These are phyloP conservation scores for Calliscelio sp. DNA, from an alignment of 2,888 invertebrate genomes.

Conservation along the genomic window DNA sequence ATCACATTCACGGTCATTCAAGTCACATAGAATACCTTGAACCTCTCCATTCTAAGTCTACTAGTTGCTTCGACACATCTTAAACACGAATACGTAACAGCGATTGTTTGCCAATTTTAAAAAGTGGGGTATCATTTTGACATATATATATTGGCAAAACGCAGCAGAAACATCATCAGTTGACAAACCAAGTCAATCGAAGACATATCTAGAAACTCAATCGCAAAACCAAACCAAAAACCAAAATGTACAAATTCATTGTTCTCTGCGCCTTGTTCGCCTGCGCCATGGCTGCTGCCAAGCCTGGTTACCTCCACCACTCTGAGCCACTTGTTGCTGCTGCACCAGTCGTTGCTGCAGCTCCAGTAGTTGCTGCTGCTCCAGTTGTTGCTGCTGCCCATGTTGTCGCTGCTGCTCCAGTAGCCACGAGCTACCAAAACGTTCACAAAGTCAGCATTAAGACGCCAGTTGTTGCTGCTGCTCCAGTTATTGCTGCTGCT, in stretches of 20 bases:
- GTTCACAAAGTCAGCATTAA: too few relatives aligned
- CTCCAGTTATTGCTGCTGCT: too few relatives aligned
- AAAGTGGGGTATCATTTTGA: background rate
- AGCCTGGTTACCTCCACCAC: conserved; percentile 21
- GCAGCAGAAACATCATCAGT: background rate
- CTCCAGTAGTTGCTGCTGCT: conserved; percentile 62
- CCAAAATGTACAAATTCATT: conserved; percentile 78
- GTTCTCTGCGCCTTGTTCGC: conserved; percentile 79
- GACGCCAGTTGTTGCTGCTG: too few relatives aligned
- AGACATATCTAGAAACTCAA: background rate
- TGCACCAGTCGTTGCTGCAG: conserved; percentile 10
- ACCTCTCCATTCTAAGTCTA: background rate
- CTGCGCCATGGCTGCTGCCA: conserved; percentile 84
- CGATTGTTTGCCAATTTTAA: background rate
- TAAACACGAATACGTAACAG: background rate
- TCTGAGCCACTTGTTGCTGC: conserved; percentile 82
- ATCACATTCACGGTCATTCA: too few relatives aligned
- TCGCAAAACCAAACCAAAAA: background rate
- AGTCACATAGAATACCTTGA: background rate
- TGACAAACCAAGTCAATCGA: background rate
- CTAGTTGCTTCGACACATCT: background rate
- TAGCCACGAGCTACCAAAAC: too few relatives aligned
- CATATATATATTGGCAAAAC: background rate
- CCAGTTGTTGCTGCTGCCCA: conserved; percentile 16
- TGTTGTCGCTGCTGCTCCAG: conserved; percentile 66